Base-by-base conservation (phyloP, 1,140 invertebrate species). In the Tribolium castaneum region DNA sequence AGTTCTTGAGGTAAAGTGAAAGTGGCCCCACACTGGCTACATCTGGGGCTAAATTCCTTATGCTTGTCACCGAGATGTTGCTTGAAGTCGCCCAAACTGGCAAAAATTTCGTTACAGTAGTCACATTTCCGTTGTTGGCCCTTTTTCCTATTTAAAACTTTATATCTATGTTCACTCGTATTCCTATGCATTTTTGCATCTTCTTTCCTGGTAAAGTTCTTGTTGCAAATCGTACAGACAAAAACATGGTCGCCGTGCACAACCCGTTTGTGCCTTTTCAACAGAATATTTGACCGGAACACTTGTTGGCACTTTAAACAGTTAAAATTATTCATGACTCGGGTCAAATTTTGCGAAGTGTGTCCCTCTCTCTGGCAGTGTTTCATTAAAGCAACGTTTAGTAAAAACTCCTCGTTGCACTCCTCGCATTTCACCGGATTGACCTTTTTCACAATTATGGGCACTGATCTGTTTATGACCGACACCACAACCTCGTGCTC, bases 391-490 rank as follows among this genome's bases (percentile, higher is more conserved):
- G 94, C 91, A 1, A 92, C 85, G 79, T 94, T 94, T 76, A 92
- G 93, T 12, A 90, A 87, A 84, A 95, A 95, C 34, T 89, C 87
- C 59, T 89, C 85, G 6, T 85, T 81, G 82, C 94, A 95, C 12
- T 88, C 89, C 9, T 87, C 85, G 83, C 94, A 95, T 14, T 86
- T 85, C 0, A 94, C 87, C 6, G 89, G 86, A 30, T 87, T 89
- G 62, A 92, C 90, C 81, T 94, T 92, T 78, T 92, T 90, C 75
- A 96, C 93, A 56, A 94, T 91, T 73, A 96, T 92, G 0, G 94
- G 93, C 76, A 95, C 92, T 0, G 94, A 95, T 79, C 92, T 90
- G 84, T 94, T 94, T 79, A 95, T 92, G 34, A 92, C 92, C 0
- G 91, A 87, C 1, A 94, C 88, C 0, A 94, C 91, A 81, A 94